Conservation (phyloP, 2,888 invertebrate genomes). For the Morinoia aosen region DNA sequence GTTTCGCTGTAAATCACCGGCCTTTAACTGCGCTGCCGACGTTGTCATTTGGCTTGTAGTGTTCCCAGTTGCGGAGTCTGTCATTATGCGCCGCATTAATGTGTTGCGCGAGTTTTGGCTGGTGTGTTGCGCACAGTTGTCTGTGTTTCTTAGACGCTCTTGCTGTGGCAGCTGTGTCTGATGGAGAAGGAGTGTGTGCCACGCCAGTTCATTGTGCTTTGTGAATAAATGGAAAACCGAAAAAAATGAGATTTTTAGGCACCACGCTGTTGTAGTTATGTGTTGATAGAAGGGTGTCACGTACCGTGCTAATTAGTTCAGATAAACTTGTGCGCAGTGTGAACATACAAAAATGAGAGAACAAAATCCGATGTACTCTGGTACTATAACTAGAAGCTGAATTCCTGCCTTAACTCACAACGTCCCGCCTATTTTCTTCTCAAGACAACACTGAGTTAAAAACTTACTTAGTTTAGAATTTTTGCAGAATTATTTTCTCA, state of each 20-base stretch:
- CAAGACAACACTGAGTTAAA: not conserved
- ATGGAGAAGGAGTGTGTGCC: not conserved
- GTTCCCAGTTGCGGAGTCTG: not conserved
- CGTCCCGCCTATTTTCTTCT: not conserved
- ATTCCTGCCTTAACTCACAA: not conserved
- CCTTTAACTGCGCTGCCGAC: not conserved
- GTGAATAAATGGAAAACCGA: not conserved
- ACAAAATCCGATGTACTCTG: too few species aligned
- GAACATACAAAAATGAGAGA: too few species aligned
- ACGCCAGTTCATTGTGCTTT: not conserved
- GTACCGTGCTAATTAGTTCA: too few species aligned
- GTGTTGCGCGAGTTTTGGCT: not conserved
- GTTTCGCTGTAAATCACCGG: slow-evolving; percentile 5
- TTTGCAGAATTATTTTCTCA: not conserved
- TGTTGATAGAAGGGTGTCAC: not conserved
- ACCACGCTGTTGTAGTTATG: not conserved
- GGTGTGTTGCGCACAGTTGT: not conserved
- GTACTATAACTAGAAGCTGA: too few species aligned
- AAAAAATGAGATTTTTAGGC: not conserved
- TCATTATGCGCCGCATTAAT: not conserved
- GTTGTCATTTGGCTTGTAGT: not conserved
- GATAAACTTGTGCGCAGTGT: too few species aligned
- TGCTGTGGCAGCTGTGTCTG: not conserved
- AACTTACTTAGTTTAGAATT: not conserved
- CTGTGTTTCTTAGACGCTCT: not conserved